Percentiles rank a stretch among this genome's conserved stretches.
phyloP scores from a whole-genome alignment of 2,888 invertebrate species.

The Pachydiplax longipennis region DNA sequence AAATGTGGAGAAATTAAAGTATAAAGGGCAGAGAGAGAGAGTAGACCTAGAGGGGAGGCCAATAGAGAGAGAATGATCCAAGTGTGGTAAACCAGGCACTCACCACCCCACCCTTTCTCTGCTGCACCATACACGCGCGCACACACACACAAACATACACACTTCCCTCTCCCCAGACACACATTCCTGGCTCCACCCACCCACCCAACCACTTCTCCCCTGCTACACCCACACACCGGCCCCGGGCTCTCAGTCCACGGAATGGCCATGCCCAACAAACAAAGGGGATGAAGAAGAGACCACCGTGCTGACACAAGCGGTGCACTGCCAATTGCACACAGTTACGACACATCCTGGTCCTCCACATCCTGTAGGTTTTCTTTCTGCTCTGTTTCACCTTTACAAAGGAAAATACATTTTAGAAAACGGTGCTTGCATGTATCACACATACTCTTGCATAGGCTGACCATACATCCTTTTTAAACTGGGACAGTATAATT shows the following conservation, averaged over 20 bases:
- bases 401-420: conserved; percentile 54
- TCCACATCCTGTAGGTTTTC: conserved; percentile 92
- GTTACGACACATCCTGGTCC: conserved; percentile 95
- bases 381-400: conserved; percentile 90
- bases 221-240: background rate
- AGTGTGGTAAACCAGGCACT: conserved; percentile 18
- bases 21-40: conserved; percentile 24
- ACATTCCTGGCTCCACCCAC: background rate
- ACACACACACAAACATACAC: background rate
- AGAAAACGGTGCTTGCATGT: background rate
- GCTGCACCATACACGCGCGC: background rate
- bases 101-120: background rate
- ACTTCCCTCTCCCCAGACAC: background rate
- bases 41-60: conserved; percentile 23
- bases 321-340: conserved; percentile 46
- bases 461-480: too few species aligned
- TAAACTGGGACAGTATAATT: too few species aligned
- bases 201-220: background rate
- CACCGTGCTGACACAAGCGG: conserved; percentile 46
- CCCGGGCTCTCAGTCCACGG: conserved; percentile 44
- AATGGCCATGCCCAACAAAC: conserved; percentile 46
- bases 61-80: background rate
- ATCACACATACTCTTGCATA: too few species aligned
- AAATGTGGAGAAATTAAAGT: conserved; percentile 34
- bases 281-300: conserved; percentile 47